A percentile compares a stretch with the other conserved stretches of the same genome.
These are phyloP conservation scores for Venustaconcha ellipsiformis DNA, from an alignment of 1,140 invertebrate species.

Conservation along the genomic window DNA sequence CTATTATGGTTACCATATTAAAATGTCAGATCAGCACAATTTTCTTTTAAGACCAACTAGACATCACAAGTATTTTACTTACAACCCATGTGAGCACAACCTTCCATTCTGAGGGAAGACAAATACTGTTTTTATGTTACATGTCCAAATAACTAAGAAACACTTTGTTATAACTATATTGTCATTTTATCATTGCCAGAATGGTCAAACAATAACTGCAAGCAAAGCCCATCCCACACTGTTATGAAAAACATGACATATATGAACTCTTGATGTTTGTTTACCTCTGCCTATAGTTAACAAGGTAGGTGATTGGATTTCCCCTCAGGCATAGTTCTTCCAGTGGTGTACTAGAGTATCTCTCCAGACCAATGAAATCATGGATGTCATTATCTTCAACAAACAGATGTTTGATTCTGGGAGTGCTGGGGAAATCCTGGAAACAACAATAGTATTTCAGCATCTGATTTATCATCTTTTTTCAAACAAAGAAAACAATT, in stretches of 20 bases:
- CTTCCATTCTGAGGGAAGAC: too few species aligned
- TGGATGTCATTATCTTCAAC: slow-evolving; percentile 44
- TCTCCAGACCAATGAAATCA: slow-evolving; percentile 31
- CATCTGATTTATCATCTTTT: neutral
- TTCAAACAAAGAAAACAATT: neutral
- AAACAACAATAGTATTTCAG: slow-evolving; percentile 1
- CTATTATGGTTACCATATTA: too few species aligned
- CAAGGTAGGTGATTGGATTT: slow-evolving; percentile 42
- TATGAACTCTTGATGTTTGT: slow-evolving; percentile 1
- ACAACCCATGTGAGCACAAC: too few species aligned
- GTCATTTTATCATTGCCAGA: too few species aligned
- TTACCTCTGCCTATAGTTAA: slow-evolving; percentile 50
- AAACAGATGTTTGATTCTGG: slow-evolving; percentile 26
- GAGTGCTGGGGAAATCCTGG: slow-evolving; percentile 42
- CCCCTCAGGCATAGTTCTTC: slow-evolving; percentile 46
- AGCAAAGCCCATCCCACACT: neutral
- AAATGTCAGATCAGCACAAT: too few species aligned
- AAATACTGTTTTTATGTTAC: too few species aligned
- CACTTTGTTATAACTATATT: too few species aligned
- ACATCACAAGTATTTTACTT: too few species aligned
- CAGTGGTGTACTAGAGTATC: slow-evolving; percentile 24
- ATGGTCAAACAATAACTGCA: neutral
- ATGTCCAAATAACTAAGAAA: too few species aligned
- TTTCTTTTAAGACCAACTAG: too few species aligned
- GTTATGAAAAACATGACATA: neutral